Percentiles rank a stretch among this genome's conserved stretches.
Evolutionary conservation across 2,113 vertebrate genomes (phyloP).

Genomic region (Eolophus roseicapilla): DNA sequence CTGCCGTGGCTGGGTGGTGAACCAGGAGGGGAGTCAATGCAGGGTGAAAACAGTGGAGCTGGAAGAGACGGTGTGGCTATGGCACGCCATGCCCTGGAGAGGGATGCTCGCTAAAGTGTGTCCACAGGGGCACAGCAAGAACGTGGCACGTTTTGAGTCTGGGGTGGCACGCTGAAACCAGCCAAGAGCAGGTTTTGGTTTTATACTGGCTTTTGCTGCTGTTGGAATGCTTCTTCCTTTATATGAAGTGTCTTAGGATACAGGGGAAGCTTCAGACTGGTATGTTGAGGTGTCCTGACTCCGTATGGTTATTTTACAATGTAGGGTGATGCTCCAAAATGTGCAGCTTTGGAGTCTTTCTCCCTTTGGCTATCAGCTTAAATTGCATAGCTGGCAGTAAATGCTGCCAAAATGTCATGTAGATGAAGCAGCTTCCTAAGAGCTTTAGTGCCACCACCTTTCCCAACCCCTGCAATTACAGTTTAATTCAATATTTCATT

Average conservation of each 20-base stretch:
- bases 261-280: background rate
- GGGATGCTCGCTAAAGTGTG: background rate
- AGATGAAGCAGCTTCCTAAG: constrained; percentile 29
- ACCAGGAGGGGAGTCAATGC: background rate
- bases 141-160: background rate
- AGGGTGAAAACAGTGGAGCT: background rate
- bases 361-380: background rate
- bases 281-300: background rate
- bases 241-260: background rate
- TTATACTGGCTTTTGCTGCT: background rate
- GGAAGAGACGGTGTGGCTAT: background rate
- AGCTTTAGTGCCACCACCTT: constrained; percentile 58
- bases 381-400: constrained; percentile 31
- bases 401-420: constrained; percentile 40
- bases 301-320: background rate
- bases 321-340: background rate
- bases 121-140: background rate
- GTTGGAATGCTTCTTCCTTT: background rate
- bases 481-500: constrained; percentile 68
- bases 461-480: constrained; percentile 51
- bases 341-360: background rate
- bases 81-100: rapidly evolving
- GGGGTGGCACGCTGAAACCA: background rate
- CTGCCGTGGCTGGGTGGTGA: background rate
- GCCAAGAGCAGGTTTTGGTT: background rate